Evolutionary conservation across 1,140 invertebrate species (phyloP).

Genomic region (Eubasilissa regina): DNA sequence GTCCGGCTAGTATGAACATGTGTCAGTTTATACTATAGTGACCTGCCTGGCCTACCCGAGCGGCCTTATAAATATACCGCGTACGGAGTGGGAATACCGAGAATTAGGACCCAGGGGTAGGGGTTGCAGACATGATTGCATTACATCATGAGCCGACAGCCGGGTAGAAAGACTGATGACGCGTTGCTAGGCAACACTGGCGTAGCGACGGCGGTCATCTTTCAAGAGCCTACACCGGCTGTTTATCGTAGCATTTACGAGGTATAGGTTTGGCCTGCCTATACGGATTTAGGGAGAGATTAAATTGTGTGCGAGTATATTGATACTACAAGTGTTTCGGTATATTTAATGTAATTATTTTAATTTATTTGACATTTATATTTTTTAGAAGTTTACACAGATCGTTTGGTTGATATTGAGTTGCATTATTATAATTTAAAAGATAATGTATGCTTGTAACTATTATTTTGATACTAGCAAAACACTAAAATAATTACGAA

Average conservation of each 20-base stretch:
- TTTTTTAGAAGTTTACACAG: no score
- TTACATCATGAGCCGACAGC: constrained; percentile 40
- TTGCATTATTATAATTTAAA: no score
- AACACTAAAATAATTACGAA: no score
- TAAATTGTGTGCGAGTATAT: not conserved
- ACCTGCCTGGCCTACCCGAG: not conserved
- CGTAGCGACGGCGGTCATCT: constrained; percentile 14
- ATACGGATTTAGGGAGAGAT: not conserved
- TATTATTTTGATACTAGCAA: no score
- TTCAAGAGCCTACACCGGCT: constrained; percentile 2
- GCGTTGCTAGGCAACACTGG: constrained; percentile 23
- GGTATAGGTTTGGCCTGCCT: not conserved
- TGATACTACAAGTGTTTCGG: no score
- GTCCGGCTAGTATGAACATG: no score
- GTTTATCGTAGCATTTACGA: not conserved
- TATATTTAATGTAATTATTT: no score
- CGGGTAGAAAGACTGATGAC: constrained; percentile 26
- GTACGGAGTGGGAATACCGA: constrained; percentile 17
- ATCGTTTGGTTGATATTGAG: no score
- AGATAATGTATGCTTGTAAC: no score
- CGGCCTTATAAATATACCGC: not conserved
- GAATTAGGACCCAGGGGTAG: not conserved
- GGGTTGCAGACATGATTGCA: constrained; percentile 39
- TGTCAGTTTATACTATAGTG: no score
- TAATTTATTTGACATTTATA: no score